phyloP scores from a whole-genome alignment of 1,140 invertebrate genomes.

The Ganaspis sp. region DNA sequence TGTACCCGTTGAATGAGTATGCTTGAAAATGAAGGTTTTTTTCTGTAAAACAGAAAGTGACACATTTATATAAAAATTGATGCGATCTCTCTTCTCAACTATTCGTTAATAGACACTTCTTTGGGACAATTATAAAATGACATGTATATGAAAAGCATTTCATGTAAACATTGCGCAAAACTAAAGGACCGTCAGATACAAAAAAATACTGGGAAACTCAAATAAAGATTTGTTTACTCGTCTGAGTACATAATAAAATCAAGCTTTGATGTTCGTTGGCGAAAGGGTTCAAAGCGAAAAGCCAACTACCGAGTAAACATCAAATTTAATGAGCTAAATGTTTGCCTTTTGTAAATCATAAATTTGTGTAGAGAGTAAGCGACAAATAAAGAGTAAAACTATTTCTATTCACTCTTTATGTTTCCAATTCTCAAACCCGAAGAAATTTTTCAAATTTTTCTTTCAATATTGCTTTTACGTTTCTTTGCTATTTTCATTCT shows the following conservation, averaged over 20 bases:
- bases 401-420: not conserved
- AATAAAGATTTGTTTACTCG: conserved; percentile 2
- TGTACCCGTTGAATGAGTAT: not conserved
- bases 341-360: not conserved
- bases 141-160: not conserved
- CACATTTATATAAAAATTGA: not conserved
- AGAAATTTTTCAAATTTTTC: not conserved
- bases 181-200: not conserved
- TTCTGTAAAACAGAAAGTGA: not conserved
- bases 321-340: not conserved
- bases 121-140: not conserved
- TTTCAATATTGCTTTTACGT: too few species aligned
- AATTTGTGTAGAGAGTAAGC: not conserved
- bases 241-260: conserved; percentile 23
- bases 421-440: not conserved
- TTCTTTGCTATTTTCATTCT: too few species aligned
- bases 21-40: not conserved
- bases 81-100: not conserved
- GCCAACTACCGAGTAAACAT: conserved; percentile 7
- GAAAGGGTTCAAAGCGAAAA: not conserved
- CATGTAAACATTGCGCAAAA: not conserved
- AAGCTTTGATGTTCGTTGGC: not conserved
- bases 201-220: not conserved
- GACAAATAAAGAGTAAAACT: not conserved
- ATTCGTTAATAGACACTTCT: not conserved